Base-by-base conservation (phyloP, 2,113 vertebrate genomes). In the Semnornis frantzii region DNA sequence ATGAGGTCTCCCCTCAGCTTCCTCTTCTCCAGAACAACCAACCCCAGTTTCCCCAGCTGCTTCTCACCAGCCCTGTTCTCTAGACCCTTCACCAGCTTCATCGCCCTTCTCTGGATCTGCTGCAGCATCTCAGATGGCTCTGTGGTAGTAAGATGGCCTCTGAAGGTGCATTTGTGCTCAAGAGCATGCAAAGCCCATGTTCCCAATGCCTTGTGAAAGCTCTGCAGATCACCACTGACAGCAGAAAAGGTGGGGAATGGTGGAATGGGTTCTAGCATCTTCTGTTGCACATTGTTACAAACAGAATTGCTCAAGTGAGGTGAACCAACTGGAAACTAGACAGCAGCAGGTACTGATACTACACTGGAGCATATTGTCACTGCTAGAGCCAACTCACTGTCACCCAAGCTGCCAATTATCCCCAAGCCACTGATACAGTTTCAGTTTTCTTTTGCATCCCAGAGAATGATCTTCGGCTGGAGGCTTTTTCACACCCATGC, bases 401-500 rank as follows among this genome's bases (percentile, higher is more conserved):
- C 96, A 90, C 91, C 1, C 3, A 92, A 96, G 91, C 92, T 97
- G 97, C 97, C 98, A 98, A 97, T 98, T 98, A 98, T 97, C 97
- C 97, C 98, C 98, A 94, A 98, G 83, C 89, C 95, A 93, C 97
- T 94, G 62, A 85, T 85, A 62, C 3, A 4, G 23, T 52, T 52
- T 52, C 24, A 23, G 50, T 52, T 64, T 66, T 97, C 96, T 96
- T 97, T 97, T 93, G 39, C 75, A 93, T 86, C 83, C 90, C 78
- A 87, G 94, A 97, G 97, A 98, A 97, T 81, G 87, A 98, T 97
- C 97, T 97, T 94, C 96, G 93, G 95, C 98, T 98, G 94, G 93
- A 97, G 97, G 98, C 97, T 97, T 96, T 98, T 98, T 98, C 97
- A 98, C 98, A 98, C 97, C 97, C 98, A 92, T 96, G 97, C 98